Base-by-base conservation (phyloP, 37 sponge, comb jelly and placozoan species). In the Ephydatia muelleri region DNA sequence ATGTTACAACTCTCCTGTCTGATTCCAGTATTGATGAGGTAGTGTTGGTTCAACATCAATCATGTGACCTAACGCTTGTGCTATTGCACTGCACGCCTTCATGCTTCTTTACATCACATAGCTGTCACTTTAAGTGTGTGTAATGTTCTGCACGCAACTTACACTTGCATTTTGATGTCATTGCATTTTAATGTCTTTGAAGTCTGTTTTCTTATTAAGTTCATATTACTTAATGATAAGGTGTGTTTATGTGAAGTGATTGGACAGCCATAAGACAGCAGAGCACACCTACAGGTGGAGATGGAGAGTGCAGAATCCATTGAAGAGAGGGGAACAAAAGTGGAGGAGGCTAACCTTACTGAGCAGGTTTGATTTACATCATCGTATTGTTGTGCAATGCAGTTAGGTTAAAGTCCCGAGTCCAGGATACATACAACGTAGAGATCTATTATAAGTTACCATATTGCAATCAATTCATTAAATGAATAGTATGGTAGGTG, bases 1-100 rank as follows among this genome's bases (percentile, higher is more conserved):
- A 95, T 72, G 90, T 92, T 2, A 76, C 80, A 25, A 75, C 95
- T 28, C 82, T 92, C 32, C 40, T 88, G 1, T 78, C 85, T 0
- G 89, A 94, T 47, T 70, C 83, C 49, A 70, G 78, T 70, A 94
- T 91, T 81, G 84, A 88, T 80, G 95, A 94, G 91, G 95, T 94
- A 35, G 37, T 30, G 67, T 29, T 79, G 3, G 3, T 74, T 25
- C 33, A 67, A 26, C 21, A 8, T 79, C 12, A n/a, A n/a, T n/a
- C n/a, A n/a, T n/a, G n/a, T 65, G 21, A 23, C 16, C 67, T 65
- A 65, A 16, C 67, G 21, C 67, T 65, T 16, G 16, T 65, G 21
- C 67, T 23, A n/a, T n/a, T n/a, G n/a, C n/a, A n/a, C n/a, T n/a
- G n/a, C n/a, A n/a, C n/a, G n/a, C n/a, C n/a, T n/a, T n/a, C n/a